A percentile compares a stretch with the other conserved stretches of the same genome.
phyloP scores from a whole-genome alignment of 1,140 invertebrate genomes.

The Drosophila paulistorum region DNA sequence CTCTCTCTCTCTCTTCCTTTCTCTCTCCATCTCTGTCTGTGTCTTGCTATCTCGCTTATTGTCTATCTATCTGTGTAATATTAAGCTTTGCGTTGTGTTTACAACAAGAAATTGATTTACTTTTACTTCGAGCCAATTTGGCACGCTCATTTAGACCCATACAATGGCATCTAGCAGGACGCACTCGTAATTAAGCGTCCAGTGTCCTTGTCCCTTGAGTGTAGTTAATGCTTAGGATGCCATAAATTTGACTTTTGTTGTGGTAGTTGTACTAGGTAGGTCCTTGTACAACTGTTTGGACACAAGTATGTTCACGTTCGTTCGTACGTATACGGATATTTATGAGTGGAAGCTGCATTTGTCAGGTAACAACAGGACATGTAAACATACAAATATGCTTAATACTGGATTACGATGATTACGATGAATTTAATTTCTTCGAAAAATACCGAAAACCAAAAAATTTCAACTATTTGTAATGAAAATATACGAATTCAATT shows the following conservation, averaged over 20 bases:
- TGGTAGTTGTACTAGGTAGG: neutral
- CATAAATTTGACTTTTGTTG: slow-evolving; percentile 60
- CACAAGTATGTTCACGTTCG: neutral
- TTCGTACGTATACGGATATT: slow-evolving; percentile 32
- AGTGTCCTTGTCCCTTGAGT: slow-evolving; percentile 49
- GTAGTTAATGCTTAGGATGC: slow-evolving; percentile 57
- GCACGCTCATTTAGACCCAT: slow-evolving; percentile 54
- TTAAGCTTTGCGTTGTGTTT: slow-evolving; percentile 26
- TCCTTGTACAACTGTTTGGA: slow-evolving; percentile 26
- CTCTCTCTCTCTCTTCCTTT: neutral
- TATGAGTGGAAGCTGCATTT: slow-evolving; percentile 38
- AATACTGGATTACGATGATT: slow-evolving; percentile 8
- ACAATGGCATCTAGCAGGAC: slow-evolving; percentile 40
- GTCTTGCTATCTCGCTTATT: neutral
- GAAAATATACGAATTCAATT: neutral
- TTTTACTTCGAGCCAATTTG: slow-evolving; percentile 63
- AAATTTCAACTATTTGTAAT: neutral
- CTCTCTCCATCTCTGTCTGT: neutral
- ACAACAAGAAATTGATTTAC: slow-evolving; percentile 67
- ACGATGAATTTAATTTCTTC: slow-evolving; percentile 29
- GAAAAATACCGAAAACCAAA: neutral
- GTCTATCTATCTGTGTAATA: slow-evolving; percentile 25
- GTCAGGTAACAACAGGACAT: slow-evolving; percentile 38
- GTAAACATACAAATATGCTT: neutral
- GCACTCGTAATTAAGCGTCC: slow-evolving; percentile 65